Evolutionary conservation across 2,113 vertebrate species (phyloP).

Genomic region (Ardeotis arabs): DNA sequence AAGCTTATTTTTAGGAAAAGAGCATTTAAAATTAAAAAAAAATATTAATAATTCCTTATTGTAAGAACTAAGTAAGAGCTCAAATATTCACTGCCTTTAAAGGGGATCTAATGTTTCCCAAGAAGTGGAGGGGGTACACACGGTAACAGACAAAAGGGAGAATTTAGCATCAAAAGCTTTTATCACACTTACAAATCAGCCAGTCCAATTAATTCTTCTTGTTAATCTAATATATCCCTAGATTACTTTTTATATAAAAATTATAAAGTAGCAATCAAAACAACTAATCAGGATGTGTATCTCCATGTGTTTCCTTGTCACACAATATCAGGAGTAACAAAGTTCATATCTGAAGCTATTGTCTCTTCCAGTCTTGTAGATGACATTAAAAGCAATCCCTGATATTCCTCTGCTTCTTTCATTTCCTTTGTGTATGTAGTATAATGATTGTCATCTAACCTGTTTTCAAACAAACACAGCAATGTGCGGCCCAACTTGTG

Average conservation of each 20-base stretch:
- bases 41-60: not conserved
- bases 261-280: not conserved
- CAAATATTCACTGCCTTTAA: not conserved
- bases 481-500: constrained; percentile 24
- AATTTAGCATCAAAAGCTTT: not conserved
- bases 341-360: not conserved
- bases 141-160: not conserved
- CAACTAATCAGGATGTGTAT: not conserved
- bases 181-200: not conserved
- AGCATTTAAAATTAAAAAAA: not conserved
- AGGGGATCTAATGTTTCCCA: not conserved
- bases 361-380: not conserved
- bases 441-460: constrained; percentile 42
- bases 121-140: not conserved
- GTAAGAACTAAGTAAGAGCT: not conserved
- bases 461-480: constrained; percentile 48
- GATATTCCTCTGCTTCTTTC: not conserved
- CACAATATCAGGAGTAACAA: not conserved
- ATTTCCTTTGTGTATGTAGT: constrained; percentile 5
- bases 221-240: not conserved
- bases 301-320: not conserved
- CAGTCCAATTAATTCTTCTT: not conserved
- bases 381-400: not conserved
- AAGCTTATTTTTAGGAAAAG: not conserved
- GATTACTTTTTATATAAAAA: not conserved